A percentile compares a stretch with the other conserved stretches of the same genome.
Evolutionary conservation across 2,797 vertebrate genomes (phyloP).

Genomic region (Mus minutoides): DNA sequence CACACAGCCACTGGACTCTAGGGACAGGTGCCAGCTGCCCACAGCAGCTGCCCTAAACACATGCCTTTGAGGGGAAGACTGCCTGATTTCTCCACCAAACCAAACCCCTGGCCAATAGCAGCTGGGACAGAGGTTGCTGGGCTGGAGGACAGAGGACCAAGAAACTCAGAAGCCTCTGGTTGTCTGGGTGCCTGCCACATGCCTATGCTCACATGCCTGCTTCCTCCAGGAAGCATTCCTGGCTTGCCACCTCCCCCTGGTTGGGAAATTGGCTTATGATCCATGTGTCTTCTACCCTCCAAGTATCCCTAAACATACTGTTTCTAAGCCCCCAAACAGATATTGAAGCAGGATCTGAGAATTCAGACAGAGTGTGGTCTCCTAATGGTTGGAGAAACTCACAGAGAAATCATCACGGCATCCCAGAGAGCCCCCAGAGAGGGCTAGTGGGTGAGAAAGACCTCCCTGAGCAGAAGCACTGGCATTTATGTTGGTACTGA

Average conservation of each 20-base stretch:
- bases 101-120: background rate
- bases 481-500: background rate
- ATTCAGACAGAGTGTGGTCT: background rate
- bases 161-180: background rate
- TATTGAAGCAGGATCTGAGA: constrained; percentile 34
- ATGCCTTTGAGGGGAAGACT: constrained; percentile 25
- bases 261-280: constrained; percentile 10
- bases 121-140: background rate
- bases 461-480: background rate
- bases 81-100: background rate
- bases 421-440: background rate
- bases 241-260: background rate
- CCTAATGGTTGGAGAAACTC: background rate
- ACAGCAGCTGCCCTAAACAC: constrained; percentile 86
- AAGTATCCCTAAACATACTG: constrained; percentile 34
- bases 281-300: background rate
- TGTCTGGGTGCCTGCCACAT: background rate
- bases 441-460: background rate
- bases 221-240: constrained; percentile 27
- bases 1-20: constrained; percentile 84
- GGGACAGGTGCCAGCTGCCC: constrained; percentile 87
- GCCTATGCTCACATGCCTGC: background rate
- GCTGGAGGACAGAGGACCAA: background rate
- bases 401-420: background rate
- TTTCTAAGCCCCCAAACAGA: constrained; percentile 60